Evolutionary conservation across 2,113 vertebrate genomes (phyloP), one percentile per base, ranked within the genome.

Genomic region (Mus spicilegus): DNA sequence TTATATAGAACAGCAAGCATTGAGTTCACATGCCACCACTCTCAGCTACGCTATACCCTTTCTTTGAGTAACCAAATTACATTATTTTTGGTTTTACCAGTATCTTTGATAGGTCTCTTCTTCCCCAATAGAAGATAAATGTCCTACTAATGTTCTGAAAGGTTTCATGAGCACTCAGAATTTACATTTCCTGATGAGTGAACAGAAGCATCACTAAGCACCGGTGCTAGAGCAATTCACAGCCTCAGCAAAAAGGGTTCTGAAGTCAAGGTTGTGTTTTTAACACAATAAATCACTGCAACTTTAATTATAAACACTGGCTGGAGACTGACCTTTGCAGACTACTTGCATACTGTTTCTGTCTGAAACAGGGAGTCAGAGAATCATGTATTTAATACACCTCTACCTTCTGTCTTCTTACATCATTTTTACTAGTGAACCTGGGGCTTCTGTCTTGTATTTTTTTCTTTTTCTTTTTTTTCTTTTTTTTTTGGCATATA

Each of bases 241-340:
- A 77, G 58, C 88, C 26, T 7, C 82, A 17, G 61, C 6, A 95
- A 78, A 93, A 93, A 56, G 75, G 54, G 78, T 0, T 36, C 28
- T 67, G 49, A 75, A 92, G 33, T 76, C 73, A 80, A 72, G 22
- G 24, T 46, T 95, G 14, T 96, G 30, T 89, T 87, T 87, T 78
- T 58, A 42, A 63, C 24, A 89, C 11, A 69, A n/a, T 86, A 75
- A 46, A 61, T n/a, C 36, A 54, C n/a, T 85, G 49, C 7, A 82
- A 86, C 10, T 85, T 88, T 28, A 86, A 82, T 87, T 67, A 91
- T 33, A 82, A 89, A 86, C 11, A 19, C 3, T 85, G 51, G n/a
- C 13, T 80, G 33, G 10, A 90, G 39, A 11, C 33, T 89, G 36
- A 82, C 26, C 20, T 75, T 90, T 12, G 65, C 36, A 78, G 54